A percentile compares a stretch with the other conserved stretches of the same genome.
Conservation (phyloP, 2,888 invertebrate genomes). For the Apamea monoglypha region DNA sequence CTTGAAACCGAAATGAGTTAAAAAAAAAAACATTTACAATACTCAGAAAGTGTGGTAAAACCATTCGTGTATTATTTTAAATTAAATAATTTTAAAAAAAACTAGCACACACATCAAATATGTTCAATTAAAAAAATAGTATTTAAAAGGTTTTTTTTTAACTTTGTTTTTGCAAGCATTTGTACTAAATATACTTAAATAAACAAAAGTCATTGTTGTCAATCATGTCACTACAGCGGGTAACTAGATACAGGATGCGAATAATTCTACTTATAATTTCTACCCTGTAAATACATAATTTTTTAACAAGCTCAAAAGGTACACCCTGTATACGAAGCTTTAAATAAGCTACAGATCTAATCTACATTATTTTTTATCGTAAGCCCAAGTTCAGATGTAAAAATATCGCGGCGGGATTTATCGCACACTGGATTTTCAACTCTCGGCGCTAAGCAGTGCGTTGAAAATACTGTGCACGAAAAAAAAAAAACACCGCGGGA, state of each 20-base stretch:
- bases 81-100: background rate
- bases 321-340: constrained; percentile 57
- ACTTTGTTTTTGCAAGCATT: constrained; percentile 47
- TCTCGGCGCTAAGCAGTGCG: background rate
- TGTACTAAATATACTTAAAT: constrained; percentile 38
- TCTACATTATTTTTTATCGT: constrained; percentile 13
- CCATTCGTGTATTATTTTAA: background rate
- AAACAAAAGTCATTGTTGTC: constrained; percentile 44
- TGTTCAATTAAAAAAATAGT: background rate
- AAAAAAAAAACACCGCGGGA: background rate
- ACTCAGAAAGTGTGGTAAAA: background rate
- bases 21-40: background rate
- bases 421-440: background rate
- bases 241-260: constrained; percentile 57
- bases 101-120: background rate
- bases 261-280: constrained; percentile 42
- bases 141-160: background rate
- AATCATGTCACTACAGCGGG: constrained; percentile 56
- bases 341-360: constrained; percentile 48
- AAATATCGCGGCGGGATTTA: background rate
- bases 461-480: background rate
- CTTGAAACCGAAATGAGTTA: too few species aligned
- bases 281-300: constrained; percentile 58
- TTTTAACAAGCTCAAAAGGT: constrained; percentile 55
- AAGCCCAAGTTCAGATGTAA: background rate